Base-by-base conservation (phyloP, 2,888 invertebrate species). In the Barypeithes pellucidus region DNA sequence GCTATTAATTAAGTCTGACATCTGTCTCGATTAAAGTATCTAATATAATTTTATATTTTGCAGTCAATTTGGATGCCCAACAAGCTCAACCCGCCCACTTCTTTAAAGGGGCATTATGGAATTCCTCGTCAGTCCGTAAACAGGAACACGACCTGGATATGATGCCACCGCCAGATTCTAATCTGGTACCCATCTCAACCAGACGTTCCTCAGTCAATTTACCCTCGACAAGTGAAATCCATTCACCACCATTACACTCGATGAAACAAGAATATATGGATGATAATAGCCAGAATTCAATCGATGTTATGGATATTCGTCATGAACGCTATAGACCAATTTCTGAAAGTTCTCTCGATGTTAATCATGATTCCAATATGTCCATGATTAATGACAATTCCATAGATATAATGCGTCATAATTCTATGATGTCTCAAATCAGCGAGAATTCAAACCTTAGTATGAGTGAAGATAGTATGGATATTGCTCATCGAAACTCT, bases 211-310 rank as follows among this genome's bases (percentile, higher is more conserved):
- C 93, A 24, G 87, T 88, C 43, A 87, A 85, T 70, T 81, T 87
- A 62, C 86, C 87, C 52, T 89, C 91, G 54, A 83, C 89, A 67
- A 89, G 89, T 24, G 91, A 91, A 79, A 87, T 88, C 63, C 87
- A 88, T 79, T 87, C 88, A 47, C 88, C 89, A 2, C 88, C 88
- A 1, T 81, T 89, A 71, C 88, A 87, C 11, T 69, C 78, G 16
- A 86, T 92, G 54, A 93, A 93, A 84, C 91, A 90, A 57, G 91
- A 93, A 86, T 87, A 92, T 57, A 84, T 91, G 43, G 94, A 94
- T 82, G 94, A 94, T 75, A 90, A 89, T 78, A 93, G 93, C 81
- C 92, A 93, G 84, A 90, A 89, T 78, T 91, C 91, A 18, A 83
- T 90, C 72, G 86, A 86, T 57, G 78, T 82, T 0, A 79, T 83